Conservation (phyloP, 2,797 vertebrate species). For the Agapornis canus region DNA sequence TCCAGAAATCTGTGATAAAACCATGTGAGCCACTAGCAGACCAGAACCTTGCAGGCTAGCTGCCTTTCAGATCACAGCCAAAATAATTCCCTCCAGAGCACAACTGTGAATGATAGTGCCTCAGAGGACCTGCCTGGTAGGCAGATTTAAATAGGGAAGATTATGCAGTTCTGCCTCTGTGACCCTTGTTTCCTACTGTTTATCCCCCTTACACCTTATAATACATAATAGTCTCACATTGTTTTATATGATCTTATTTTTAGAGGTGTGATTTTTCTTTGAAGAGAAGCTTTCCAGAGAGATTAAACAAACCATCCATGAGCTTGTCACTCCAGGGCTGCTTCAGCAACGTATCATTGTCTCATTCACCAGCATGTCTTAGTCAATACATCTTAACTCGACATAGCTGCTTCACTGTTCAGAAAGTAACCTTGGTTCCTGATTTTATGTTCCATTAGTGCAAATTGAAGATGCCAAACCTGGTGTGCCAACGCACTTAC, state of each 20-base stretch:
- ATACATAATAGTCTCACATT: background rate
- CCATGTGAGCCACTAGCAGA: rapidly evolving
- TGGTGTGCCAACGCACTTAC: background rate
- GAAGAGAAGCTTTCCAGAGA: background rate
- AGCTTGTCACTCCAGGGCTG: background rate
- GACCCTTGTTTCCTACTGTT: background rate
- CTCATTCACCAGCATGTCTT: rapidly evolving
- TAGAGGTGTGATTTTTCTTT: background rate
- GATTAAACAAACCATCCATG: rapidly evolving
- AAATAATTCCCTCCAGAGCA: background rate
- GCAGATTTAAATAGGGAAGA: constrained; percentile 7
- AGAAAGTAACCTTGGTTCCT: background rate
- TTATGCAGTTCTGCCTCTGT: background rate
- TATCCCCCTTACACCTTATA: background rate
- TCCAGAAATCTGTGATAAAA: background rate
- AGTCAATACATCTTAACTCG: background rate
- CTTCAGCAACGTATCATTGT: background rate
- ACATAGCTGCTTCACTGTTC: background rate
- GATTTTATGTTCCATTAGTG: background rate
- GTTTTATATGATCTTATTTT: background rate
- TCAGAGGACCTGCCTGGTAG: background rate
- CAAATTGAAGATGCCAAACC: background rate
- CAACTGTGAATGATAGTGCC: background rate
- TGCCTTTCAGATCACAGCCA: background rate
- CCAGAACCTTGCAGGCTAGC: background rate